Conservation (phyloP, 2,113 vertebrate genomes). For the Notothenia rossii region DNA sequence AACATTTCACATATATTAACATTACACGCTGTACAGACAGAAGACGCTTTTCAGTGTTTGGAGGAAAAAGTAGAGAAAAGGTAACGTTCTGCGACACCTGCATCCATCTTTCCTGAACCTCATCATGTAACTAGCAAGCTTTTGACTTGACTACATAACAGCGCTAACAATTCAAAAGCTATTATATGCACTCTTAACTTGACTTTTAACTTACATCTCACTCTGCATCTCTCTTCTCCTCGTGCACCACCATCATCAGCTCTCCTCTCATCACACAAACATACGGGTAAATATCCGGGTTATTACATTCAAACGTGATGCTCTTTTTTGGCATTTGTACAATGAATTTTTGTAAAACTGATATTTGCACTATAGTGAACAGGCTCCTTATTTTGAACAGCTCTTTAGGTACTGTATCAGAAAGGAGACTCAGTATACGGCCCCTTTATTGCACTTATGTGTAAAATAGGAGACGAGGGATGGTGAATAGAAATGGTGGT, state of each 20-base stretch:
- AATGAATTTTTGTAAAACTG: conserved; percentile 52
- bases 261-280: conserved; percentile 42
- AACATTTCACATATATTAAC: conserved; percentile 31
- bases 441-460: conserved; percentile 78
- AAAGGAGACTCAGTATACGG: conserved; percentile 12
- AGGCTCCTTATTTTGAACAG: conserved; percentile 21
- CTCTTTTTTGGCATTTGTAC: conserved; percentile 64
- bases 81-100: conserved; percentile 44
- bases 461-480: conserved; percentile 19
- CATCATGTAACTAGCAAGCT: conserved; percentile 23
- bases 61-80: background rate
- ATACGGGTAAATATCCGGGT: conserved; percentile 29
- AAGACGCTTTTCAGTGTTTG: conserved; percentile 59
- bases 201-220: conserved; percentile 21
- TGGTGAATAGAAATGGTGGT: conserved; percentile 27
- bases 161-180: conserved; percentile 20
- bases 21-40: conserved; percentile 32
- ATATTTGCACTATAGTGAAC: conserved; percentile 39
- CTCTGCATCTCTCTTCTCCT: conserved; percentile 3
- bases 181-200: conserved; percentile 14
- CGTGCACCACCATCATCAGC: background rate
- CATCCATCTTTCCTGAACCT: conserved; percentile 31
- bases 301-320: conserved; percentile 71
- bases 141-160: conserved; percentile 27
- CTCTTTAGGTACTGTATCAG: conserved; percentile 48